Conservation (phyloP, 1,140 invertebrate species). For the Drosophila auraria region DNA sequence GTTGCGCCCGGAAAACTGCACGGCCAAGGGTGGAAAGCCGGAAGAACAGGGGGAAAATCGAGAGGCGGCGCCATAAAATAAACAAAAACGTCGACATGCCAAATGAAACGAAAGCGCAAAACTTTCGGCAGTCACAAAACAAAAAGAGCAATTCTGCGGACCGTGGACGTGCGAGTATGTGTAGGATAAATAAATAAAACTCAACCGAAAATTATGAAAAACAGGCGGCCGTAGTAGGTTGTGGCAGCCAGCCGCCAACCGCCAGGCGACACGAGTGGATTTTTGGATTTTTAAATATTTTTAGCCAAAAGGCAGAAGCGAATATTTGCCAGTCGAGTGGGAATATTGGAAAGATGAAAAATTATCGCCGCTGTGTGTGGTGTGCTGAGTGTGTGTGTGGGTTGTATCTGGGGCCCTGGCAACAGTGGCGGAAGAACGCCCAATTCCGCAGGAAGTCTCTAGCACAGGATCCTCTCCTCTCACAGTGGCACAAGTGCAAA, state of each 20-base stretch:
- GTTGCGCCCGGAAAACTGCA: constrained; percentile 16
- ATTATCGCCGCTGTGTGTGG: constrained; percentile 31
- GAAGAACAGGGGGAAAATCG: constrained; percentile 5
- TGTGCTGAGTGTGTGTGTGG: constrained; percentile 9
- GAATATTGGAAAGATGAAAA: constrained; percentile 79
- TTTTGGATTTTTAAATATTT: constrained; percentile 82
- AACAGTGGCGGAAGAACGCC: constrained; percentile 58
- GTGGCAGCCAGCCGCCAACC: constrained; percentile 29
- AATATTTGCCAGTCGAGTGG: constrained; percentile 67
- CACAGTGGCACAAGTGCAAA: not conserved
- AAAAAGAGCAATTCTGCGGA: constrained; percentile 23
- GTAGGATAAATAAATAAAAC: constrained; percentile 76
- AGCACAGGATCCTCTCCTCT: constrained; percentile 4
- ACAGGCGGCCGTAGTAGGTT: constrained; percentile 64
- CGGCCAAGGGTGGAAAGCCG: constrained; percentile 34
- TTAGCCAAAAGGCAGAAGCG: constrained; percentile 67
- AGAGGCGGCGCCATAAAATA: constrained; percentile 40
- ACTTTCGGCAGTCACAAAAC: constrained; percentile 50
- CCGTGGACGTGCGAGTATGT: constrained; percentile 36
- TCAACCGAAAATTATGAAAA: constrained; percentile 80
- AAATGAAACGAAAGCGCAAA: constrained; percentile 45
- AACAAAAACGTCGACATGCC: constrained; percentile 79
- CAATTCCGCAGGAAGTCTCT: constrained; percentile 50
- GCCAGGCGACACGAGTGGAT: constrained; percentile 54
- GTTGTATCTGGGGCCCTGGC: constrained; percentile 46